phyloP scores from a whole-genome alignment of 2,888 invertebrate genomes.

The Caenorhabditis angaria region DNA sequence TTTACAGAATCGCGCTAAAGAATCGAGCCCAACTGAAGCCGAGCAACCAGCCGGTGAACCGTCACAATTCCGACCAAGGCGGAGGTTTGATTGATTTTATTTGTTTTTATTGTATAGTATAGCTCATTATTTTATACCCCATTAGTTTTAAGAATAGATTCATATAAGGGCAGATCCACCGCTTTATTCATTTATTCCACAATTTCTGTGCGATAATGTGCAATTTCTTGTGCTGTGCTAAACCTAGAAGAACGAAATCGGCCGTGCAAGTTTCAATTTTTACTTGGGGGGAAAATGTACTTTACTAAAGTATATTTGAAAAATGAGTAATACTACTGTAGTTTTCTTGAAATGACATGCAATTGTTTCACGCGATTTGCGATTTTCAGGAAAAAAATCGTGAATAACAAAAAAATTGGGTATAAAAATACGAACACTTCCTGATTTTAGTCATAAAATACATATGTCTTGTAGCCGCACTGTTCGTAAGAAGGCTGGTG shows the following conservation, averaged over 20 bases:
- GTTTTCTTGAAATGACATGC: neutral
- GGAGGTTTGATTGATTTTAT: slow-evolving; percentile 17
- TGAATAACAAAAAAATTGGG: neutral
- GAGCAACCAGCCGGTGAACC: slow-evolving; percentile 20
- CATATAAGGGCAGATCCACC: neutral
- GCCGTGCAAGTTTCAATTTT: neutral
- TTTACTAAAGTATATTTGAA: too few species aligned
- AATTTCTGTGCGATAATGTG: too few species aligned
- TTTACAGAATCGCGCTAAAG: slow-evolving; percentile 12
- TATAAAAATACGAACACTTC: too few species aligned
- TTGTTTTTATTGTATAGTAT: neutral
- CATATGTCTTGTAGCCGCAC: slow-evolving; percentile 56
- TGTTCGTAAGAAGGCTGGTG: slow-evolving; percentile 66
- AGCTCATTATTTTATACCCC: neutral
- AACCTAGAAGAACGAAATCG: neutral
- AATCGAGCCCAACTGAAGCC: slow-evolving; percentile 22
- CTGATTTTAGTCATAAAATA: too few species aligned
- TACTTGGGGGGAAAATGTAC: too few species aligned
- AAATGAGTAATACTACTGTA: too few species aligned
- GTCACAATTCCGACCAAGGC: slow-evolving; percentile 25
- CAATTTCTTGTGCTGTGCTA: neutral
- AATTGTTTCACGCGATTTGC: too few species aligned
- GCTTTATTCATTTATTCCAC: neutral
- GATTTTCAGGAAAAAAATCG: neutral
- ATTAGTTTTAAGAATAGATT: neutral